Evolutionary conservation across 2,113 vertebrate species (phyloP).

Genomic region (Halichoeres trimaculatus): DNA sequence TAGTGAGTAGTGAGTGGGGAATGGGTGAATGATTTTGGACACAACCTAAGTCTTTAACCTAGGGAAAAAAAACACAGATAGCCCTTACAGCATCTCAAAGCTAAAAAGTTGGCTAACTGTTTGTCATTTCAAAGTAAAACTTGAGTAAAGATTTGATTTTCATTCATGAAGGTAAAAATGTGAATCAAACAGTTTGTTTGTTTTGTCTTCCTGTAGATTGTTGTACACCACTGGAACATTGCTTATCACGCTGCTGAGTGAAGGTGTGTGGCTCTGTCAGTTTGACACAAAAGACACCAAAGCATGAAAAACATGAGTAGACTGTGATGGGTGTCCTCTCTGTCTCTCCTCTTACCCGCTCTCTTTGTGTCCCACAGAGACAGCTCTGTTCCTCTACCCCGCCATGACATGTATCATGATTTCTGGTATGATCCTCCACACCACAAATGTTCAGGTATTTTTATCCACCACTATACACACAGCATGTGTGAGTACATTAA

Average conservation of each 20-base stretch:
- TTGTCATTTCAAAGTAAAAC: too few species aligned
- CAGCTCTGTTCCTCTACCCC: constrained; percentile 37
- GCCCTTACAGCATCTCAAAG: too few species aligned
- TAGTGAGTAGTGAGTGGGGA: too few species aligned
- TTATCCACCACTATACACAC: not conserved
- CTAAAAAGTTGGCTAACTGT: too few species aligned
- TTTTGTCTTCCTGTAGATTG: not conserved
- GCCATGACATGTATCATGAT: constrained; percentile 23
- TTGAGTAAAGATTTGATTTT: too few species aligned
- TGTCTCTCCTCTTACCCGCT: not conserved
- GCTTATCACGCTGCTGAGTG: not conserved
- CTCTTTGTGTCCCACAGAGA: constrained; percentile 4
- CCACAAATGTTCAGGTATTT: constrained; percentile 38
- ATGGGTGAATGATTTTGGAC: too few species aligned
- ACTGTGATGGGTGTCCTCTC: not conserved
- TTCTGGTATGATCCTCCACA: constrained; percentile 19
- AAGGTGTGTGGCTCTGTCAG: not conserved
- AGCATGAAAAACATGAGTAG: too few species aligned
- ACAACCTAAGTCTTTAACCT: too few species aligned
- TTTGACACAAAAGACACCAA: not conserved
- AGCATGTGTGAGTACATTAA: not conserved
- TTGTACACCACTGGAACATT: not conserved
- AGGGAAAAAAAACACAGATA: too few species aligned
- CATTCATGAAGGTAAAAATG: too few species aligned
- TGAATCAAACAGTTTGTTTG: not conserved